Evolutionary conservation across 2,113 vertebrate species (phyloP).

Genomic region (Heterotis niloticus): DNA sequence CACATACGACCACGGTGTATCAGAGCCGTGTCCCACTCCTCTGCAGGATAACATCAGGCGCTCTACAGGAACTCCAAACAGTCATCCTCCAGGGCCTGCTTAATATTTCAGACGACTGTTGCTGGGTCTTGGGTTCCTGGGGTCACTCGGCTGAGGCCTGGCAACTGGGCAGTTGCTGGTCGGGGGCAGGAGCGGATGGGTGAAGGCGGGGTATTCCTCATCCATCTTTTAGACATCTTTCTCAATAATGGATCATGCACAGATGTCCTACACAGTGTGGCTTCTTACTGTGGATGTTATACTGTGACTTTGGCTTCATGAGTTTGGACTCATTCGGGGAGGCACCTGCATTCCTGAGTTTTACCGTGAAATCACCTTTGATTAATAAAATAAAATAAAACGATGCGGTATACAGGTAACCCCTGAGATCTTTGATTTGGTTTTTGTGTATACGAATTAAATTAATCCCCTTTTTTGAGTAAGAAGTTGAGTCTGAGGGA

Average conservation of each 20-base stretch:
- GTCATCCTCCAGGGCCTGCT: neutral
- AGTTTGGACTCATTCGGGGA: neutral
- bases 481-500: too few species aligned
- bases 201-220: conserved; percentile 41
- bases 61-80: neutral
- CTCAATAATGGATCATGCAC: conserved; percentile 50
- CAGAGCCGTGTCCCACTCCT: neutral
- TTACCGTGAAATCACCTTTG: conserved; percentile 9
- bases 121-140: conserved; percentile 1
- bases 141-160: neutral
- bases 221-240: conserved; percentile 49
- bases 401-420: neutral
- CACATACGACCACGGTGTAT: neutral
- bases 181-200: neutral
- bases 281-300: conserved; percentile 28
- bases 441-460: too few species aligned
- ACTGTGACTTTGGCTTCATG: conserved; percentile 14
- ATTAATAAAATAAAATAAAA: too few species aligned
- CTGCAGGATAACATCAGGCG: neutral
- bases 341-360: neutral
- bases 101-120: neutral
- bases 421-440: too few species aligned
- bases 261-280: conserved; percentile 47
- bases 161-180: neutral
- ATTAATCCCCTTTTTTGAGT: too few species aligned